Evolutionary conservation across 2,888 invertebrate genomes (phyloP).

Genomic region (Dynastes hyllus): DNA sequence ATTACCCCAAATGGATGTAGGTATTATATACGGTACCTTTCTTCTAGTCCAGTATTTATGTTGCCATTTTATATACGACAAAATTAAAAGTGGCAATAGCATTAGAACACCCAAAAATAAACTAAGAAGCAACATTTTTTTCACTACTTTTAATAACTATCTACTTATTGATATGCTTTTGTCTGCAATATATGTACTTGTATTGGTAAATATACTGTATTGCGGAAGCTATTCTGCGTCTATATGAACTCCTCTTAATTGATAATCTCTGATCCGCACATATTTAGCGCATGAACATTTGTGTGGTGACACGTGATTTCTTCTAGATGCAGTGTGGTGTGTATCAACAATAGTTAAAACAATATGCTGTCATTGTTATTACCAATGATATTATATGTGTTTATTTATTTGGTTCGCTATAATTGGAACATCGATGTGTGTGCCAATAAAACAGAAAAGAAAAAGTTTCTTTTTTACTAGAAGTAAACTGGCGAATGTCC

Average conservation of each 20-base stretch:
- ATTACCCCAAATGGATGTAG: constrained; percentile 19
- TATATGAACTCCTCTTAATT: background rate
- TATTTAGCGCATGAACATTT: constrained; percentile 2
- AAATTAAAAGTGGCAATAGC: background rate
- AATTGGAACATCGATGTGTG: too few species aligned
- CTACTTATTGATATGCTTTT: background rate
- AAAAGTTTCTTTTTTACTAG: too few species aligned
- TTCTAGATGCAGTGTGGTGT: background rate
- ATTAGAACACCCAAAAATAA: background rate
- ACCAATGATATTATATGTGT: too few species aligned
- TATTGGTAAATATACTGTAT: background rate
- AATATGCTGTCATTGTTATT: too few species aligned
- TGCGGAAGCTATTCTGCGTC: background rate
- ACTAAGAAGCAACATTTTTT: background rate
- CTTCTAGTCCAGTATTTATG: constrained; percentile 24
- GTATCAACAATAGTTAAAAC: background rate
- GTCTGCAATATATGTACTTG: background rate
- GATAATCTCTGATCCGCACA: constrained; percentile 6
- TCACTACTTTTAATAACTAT: background rate
- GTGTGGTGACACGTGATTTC: constrained; percentile 1
- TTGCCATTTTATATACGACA: constrained; percentile 3
- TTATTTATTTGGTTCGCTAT: too few species aligned
- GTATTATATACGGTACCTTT: constrained; percentile 7
- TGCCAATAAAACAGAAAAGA: too few species aligned
- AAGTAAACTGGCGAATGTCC: too few species aligned